Base-by-base conservation (phyloP, 2,888 invertebrate species). In the Amitus sp. region DNA sequence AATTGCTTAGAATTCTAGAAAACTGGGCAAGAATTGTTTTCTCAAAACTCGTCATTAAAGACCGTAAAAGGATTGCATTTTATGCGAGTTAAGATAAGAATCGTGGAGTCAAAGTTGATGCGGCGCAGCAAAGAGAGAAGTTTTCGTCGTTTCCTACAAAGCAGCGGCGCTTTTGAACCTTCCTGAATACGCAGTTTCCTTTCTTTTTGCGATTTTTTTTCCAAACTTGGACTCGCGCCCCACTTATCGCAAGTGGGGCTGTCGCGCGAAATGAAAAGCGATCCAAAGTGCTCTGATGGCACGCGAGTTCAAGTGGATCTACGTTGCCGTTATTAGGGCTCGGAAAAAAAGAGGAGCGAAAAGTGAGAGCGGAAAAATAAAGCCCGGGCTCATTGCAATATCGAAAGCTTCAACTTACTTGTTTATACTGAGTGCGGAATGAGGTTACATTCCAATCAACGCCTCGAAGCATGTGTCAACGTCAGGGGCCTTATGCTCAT, bases 161-260 rank as follows among this genome's bases (percentile, higher is more conserved):
- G 69, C 66, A 67, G 74, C 74, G 72, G 73, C 66, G 23, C 67
- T 69, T 74, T 74, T 74, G 73, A 72, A 71, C 67, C 66, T 51
- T 43, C 62, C 67, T 63, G 60, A 51, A 53, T 63, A 51, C 55
- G 47, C 51, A 45, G 57, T 62, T 62, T 65, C 54, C 65, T 55
- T n/a, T n/a, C 47, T 34, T 55, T 57, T 47, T 50, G 42, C 55
- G 28, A 30, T 60, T 62, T 54, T 57, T 47, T 43, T 51, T 46
- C 40, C 50, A 9, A 1, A 28, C 40, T 48, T 47, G 15, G 47
- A 59, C 56, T 46, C 54, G 62, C 59, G 54, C 53, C 51, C 47
- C 20, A 51, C 51, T 52, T n/a, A n/a, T n/a, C n/a, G n/a, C n/a
- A n/a, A n/a, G n/a, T n/a, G n/a, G n/a, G n/a, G 54, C 53, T 61